These are phyloP conservation scores for Oreortyx pictus DNA, from an alignment of 2,797 vertebrate species.

Conservation along the genomic window DNA sequence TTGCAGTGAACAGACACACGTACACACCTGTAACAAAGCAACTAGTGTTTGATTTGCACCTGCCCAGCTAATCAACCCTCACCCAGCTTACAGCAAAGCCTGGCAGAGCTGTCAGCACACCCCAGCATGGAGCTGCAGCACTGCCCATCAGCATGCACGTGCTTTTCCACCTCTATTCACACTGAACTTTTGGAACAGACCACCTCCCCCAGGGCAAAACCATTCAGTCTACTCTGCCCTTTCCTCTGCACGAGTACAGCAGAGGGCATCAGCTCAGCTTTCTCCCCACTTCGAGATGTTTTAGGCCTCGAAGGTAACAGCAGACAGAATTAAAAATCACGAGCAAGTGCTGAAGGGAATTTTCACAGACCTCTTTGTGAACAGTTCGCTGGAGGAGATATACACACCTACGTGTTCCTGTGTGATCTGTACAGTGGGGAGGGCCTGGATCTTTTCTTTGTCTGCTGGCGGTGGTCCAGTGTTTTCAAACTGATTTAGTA, in stretches of 20 bases:
- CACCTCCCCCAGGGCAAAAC: not conserved
- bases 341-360: not conserved
- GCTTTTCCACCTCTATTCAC: not conserved
- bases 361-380: not conserved
- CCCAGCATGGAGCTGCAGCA: not conserved
- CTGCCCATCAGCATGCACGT: not conserved
- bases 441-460: conserved; percentile 93
- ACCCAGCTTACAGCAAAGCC: not conserved
- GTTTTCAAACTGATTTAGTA: conserved; percentile 99
- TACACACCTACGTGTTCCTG: conserved; percentile 95
- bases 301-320: not conserved
- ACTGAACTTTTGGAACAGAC: not conserved
- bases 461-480: conserved; percentile 97
- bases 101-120: not conserved
- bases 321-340: not conserved
- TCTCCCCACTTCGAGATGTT: not conserved
- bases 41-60: not conserved
- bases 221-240: not conserved
- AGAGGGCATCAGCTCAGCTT: not conserved
- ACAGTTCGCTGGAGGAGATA: not conserved
- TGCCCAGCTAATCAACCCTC: not conserved
- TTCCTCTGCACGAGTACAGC: rapidly evolving
- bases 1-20: not conserved
- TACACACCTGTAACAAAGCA: too few relatives aligned
- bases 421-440: conserved; percentile 91